These are phyloP conservation scores for Ptiloglossa arizonensis DNA, from an alignment of 1,140 invertebrate genomes.

Conservation along the genomic window DNA sequence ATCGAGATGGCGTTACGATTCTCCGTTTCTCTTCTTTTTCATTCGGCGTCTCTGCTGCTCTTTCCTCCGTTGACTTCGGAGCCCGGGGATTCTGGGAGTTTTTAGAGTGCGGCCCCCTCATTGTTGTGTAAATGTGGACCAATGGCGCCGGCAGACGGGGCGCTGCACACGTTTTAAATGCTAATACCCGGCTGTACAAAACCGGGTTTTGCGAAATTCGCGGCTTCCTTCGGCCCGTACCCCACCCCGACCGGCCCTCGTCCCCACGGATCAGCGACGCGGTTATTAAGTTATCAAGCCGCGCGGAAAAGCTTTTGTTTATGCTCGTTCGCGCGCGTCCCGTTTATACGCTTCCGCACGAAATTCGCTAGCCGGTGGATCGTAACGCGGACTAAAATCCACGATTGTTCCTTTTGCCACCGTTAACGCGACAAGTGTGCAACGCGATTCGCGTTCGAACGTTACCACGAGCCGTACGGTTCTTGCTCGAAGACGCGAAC, in stretches of 20 bases:
- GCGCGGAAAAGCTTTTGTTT: slow-evolving; percentile 48
- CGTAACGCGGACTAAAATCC: neutral
- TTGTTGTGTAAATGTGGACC: slow-evolving; percentile 81
- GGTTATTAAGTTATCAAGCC: slow-evolving; percentile 48
- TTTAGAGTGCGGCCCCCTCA: slow-evolving; percentile 78
- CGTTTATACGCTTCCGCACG: too few species aligned
- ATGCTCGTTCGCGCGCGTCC: neutral
- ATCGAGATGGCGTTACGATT: slow-evolving; percentile 68
- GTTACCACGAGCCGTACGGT: too few species aligned
- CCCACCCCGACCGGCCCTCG: too few species aligned
- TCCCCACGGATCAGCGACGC: slow-evolving; percentile 17
- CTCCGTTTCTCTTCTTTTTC: slow-evolving; percentile 64
- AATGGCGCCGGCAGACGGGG: slow-evolving; percentile 78
- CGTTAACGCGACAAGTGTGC: neutral
- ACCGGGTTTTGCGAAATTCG: slow-evolving; percentile 78
- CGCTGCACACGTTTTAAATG: slow-evolving; percentile 78
- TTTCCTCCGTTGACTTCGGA: slow-evolving; percentile 58
- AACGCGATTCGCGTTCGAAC: too few species aligned
- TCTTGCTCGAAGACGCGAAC: too few species aligned
- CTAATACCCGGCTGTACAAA: slow-evolving; percentile 72
- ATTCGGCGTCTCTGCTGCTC: slow-evolving; percentile 45
- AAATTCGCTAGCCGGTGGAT: neutral
- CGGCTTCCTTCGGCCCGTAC: slow-evolving; percentile 38
- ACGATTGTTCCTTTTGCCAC: neutral
- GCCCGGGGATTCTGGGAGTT: slow-evolving; percentile 77